Evolutionary conservation across 1,140 invertebrate species (phyloP).

Genomic region (Lithobius niger): DNA sequence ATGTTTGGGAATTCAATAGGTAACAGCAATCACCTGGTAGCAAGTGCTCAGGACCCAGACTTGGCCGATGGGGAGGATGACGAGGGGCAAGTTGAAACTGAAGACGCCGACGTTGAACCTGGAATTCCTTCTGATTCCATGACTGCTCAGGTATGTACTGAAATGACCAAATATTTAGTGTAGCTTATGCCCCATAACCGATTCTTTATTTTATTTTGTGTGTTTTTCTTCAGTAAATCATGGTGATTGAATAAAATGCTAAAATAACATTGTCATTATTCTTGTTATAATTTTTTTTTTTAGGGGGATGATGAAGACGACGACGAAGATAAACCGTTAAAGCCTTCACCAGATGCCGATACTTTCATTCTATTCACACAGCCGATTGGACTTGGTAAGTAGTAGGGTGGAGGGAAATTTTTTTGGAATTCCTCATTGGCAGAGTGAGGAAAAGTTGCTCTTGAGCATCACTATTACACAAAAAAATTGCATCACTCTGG

Average conservation of each 20-base stretch:
- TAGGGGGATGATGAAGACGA: conserved; percentile 47
- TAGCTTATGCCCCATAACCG: background rate
- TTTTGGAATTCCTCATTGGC: too few species aligned
- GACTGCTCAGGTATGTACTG: conserved; percentile 14
- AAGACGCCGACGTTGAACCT: conserved; percentile 33
- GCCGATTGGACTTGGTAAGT: conserved; percentile 40
- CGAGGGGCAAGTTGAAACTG: conserved; percentile 34
- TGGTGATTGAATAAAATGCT: background rate
- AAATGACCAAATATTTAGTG: background rate
- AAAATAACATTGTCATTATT: background rate
- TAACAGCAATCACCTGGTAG: background rate
- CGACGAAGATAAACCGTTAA: conserved; percentile 39
- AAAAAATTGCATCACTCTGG: too few species aligned
- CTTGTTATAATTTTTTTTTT: conserved; percentile 25
- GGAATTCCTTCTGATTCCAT: conserved; percentile 41
- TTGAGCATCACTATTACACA: too few species aligned
- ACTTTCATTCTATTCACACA: conserved; percentile 85
- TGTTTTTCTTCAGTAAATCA: background rate
- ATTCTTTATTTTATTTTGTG: background rate
- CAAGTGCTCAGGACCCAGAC: conserved; percentile 17
- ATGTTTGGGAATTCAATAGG: background rate
- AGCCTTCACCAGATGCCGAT: conserved; percentile 80
- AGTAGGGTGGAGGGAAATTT: too few species aligned
- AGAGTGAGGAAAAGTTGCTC: too few species aligned
- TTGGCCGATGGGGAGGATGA: conserved; percentile 21